These are phyloP conservation scores for Apteryx owenii DNA, from an alignment of 2,113 vertebrate genomes.

Conservation along the genomic window DNA sequence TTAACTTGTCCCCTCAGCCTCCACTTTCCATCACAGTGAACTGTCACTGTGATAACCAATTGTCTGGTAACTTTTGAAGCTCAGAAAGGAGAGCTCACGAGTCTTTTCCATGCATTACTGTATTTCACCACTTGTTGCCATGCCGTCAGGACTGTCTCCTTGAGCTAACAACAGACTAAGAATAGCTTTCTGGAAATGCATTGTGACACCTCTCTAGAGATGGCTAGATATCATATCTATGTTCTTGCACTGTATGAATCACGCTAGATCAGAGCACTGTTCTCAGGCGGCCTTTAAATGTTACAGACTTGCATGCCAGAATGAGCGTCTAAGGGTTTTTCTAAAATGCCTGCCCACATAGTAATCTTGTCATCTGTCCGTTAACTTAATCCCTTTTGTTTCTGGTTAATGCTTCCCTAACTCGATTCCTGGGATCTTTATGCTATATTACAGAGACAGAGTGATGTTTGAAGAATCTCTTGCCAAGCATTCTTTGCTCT, in stretches of 20 bases:
- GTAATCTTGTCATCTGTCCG: background rate
- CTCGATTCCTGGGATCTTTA: background rate
- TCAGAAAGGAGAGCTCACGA: background rate
- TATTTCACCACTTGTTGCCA: background rate
- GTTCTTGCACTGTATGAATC: background rate
- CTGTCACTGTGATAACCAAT: background rate
- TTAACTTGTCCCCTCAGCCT: background rate
- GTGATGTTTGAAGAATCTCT: accelerated
- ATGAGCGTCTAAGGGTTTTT: background rate
- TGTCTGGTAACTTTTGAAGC: background rate
- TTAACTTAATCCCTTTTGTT: background rate
- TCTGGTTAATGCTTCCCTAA: background rate
- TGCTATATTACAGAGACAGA: background rate
- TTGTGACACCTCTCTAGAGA: background rate
- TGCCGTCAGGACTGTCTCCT: background rate
- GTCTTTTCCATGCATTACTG: background rate
- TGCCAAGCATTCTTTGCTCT: background rate
- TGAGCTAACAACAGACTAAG: background rate
- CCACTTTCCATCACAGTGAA: background rate
- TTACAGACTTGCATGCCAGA: background rate
- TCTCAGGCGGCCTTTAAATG: background rate
- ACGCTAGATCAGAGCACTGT: background rate
- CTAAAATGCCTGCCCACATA: accelerated
- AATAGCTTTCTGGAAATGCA: background rate
- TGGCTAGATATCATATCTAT: background rate